Evolutionary conservation across 2,888 invertebrate genomes (phyloP), one percentile per base, ranked within the genome.

Genomic region (Trilocha varians): DNA sequence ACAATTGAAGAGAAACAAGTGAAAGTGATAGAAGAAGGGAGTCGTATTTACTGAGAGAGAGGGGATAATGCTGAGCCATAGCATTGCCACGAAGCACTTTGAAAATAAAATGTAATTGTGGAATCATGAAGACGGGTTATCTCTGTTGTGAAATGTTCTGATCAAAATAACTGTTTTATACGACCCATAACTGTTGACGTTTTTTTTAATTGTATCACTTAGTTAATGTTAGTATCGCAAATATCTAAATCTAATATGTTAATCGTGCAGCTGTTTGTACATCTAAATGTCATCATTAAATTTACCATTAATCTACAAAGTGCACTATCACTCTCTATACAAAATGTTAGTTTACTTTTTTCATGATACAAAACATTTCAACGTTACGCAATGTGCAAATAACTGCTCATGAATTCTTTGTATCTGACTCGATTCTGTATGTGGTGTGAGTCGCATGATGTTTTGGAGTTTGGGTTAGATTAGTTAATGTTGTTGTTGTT

Each of bases 71-170:
- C 62, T 59, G 68, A 76, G 82, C 78, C 65, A 79, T 78, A 85
- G 85, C 83, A 67, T 78, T 72, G 84, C 84, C 82, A 85, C 79
- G 72, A 85, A 85, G 85, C 85, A 69, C 73, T 72, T 78, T 61
- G 73, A 74, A 77, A 70, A 74, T 70, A 77, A 80, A 71, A 77
- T 64, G 63, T 72, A 63, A 77, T 62, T 66, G 73, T 77, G 74
- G 74, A 59, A 60, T 68, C 59, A 74, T 77, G 72, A 62, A 67
- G 62, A 69, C 65, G 64, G 69, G 70, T 69, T 74, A 48, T 38
- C 18, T 1, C 34, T 13, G 34, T 38, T 32, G 34, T 38, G 42
- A 35, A 4, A 34, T 38, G 9, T 9, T 38, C 25, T 37, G 14
- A 34, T 41, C 15, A 16, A 33, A 38, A 38, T 25, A 18, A 18